Evolutionary conservation across 2,888 invertebrate species (phyloP).

Genomic region (Orthosia gracilis): DNA sequence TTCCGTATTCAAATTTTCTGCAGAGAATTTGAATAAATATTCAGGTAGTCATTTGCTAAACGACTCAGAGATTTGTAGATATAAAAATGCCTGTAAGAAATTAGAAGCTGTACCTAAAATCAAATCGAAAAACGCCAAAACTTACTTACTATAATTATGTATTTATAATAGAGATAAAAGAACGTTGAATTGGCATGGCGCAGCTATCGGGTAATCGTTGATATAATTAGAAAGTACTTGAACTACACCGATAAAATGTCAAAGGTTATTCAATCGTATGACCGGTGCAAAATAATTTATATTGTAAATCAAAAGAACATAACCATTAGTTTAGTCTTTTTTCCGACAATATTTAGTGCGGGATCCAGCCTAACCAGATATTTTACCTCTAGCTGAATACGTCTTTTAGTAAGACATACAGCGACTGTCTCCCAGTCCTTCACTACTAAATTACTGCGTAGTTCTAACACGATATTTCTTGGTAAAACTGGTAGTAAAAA

Average conservation of each 20-base stretch:
- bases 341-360: too few relatives aligned
- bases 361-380: too few relatives aligned
- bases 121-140: not conserved
- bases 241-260: constrained; percentile 27
- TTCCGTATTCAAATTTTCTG: too few relatives aligned
- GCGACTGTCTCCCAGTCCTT: not conserved
- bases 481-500: not conserved
- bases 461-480: not conserved
- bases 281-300: not conserved
- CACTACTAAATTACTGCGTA: not conserved
- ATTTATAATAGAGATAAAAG: not conserved
- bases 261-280: constrained; percentile 21
- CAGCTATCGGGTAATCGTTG: constrained; percentile 3
- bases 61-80: too few relatives aligned
- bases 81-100: not conserved
- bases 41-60: too few relatives aligned
- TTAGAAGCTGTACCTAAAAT: not conserved
- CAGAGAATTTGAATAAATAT: too few relatives aligned
- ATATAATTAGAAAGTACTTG: constrained; percentile 42
- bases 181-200: constrained; percentile 11
- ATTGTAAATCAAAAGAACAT: not conserved
- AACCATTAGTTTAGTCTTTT: not conserved
- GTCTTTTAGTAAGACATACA: too few relatives aligned
- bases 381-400: not conserved
- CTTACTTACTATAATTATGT: too few relatives aligned